Evolutionary conservation across 2,797 vertebrate species (phyloP), one percentile per base, ranked within the genome.

Genomic region (Euphonia xanthogaster): DNA sequence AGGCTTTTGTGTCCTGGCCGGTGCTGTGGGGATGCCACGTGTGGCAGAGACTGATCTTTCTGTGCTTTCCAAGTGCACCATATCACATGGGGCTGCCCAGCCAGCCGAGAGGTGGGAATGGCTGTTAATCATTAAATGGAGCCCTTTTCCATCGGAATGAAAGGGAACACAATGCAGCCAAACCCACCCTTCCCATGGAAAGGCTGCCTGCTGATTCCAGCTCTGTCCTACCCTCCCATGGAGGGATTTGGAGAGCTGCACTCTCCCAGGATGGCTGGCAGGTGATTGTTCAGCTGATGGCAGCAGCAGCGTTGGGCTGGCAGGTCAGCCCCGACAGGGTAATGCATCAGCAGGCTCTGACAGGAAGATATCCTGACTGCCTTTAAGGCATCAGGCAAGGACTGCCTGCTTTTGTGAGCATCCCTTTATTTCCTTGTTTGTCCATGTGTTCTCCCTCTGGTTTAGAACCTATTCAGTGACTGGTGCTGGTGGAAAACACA

Each of bases 1-100:
- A 88, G 88, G 35, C 87, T 97, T 96, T 96, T 97, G 94, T 97
- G 91, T 93, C 68, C 31, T 27, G 79, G 66, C 77, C 15, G 0
- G 58, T 74, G 80, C 88, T 16, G 31, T 7, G 51, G 53, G 68
- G 83, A 81, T 91, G 74, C 91, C 73, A 60, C 2, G 45, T 66
- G 75, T 89, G 88, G 96, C 88, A 74, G 68, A 79, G 68, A 19
- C 45, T 7, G 70, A 48, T 90, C 79, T 74, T 21, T 45, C 66
- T 18, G 66, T 51, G 61, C 88, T 71, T 60, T 71, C 82, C 85
- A 58, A 20, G 23, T 35, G 14, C 31, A 25, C 60, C 30, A 0
- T 6, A 27, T 71, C 60, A 14, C 62, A 12, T 1, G 0, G 1
- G 57, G 45, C 92, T 91, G 92, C 66, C 83, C 40, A 22, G 62